These are phyloP conservation scores for Ylistrum balloti DNA, from an alignment of 1,140 invertebrate species.

Conservation along the genomic window DNA sequence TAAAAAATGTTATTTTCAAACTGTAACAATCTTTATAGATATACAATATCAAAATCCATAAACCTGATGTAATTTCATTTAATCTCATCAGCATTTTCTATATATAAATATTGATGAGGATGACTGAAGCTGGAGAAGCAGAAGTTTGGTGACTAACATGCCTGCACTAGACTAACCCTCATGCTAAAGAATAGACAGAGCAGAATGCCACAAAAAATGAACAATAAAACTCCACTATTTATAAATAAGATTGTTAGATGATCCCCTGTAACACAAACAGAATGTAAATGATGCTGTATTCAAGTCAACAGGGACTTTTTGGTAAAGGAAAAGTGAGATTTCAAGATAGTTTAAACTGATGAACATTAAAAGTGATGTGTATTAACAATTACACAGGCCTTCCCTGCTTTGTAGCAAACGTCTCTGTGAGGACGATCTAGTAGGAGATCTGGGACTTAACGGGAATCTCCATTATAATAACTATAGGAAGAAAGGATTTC, in stretches of 20 bases:
- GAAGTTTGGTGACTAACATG: background rate
- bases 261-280: too few species aligned
- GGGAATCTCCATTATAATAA: background rate
- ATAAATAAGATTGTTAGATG: too few species aligned
- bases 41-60: background rate
- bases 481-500: background rate
- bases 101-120: background rate
- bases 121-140: background rate
- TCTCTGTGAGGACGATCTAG: background rate
- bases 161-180: background rate
- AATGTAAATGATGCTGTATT: too few species aligned
- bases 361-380: background rate
- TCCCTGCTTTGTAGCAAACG: background rate
- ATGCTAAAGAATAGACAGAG: too few species aligned
- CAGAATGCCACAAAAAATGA: too few species aligned
- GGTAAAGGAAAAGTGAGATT: too few species aligned
- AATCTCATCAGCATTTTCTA: background rate
- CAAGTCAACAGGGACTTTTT: too few species aligned
- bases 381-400: background rate
- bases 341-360: background rate
- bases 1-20: too few species aligned
- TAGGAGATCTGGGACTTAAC: background rate
- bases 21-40: background rate
- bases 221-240: too few species aligned
- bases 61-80: background rate